Evolutionary conservation across 2,888 invertebrate genomes (phyloP).

Genomic region (Apodemia mormo): DNA sequence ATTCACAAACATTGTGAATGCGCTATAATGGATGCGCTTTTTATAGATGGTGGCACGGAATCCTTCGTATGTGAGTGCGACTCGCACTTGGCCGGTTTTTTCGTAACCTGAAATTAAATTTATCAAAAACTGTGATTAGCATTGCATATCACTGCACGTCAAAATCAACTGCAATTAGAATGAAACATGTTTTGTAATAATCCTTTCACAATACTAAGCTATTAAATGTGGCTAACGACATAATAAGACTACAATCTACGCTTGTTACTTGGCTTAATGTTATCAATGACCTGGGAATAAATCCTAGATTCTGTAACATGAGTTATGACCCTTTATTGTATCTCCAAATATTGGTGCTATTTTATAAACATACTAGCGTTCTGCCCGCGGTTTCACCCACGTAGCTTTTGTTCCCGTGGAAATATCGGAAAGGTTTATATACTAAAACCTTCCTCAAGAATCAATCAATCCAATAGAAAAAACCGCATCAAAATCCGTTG

Average conservation of each 20-base stretch:
- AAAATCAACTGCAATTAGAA: conserved; percentile 6
- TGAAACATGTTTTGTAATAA: neutral
- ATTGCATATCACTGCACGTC: conserved; percentile 2
- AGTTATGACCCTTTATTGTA: neutral
- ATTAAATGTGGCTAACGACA: conserved; percentile 7
- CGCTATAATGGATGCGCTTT: no score
- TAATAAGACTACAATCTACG: conserved; percentile 3
- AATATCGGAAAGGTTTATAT: no score
- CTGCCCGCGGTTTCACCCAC: no score
- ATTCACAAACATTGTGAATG: no score
- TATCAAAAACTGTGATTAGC: conserved; percentile 8
- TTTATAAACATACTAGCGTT: no score
- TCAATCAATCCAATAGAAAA: no score
- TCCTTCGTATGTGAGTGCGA: no score
- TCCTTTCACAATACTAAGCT: neutral
- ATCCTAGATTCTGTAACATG: neutral
- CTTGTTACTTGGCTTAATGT: neutral
- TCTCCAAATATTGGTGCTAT: no score
- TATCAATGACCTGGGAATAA: neutral
- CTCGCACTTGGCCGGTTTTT: neutral
- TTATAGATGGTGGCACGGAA: no score
- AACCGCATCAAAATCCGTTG: no score
- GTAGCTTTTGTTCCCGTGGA: no score
- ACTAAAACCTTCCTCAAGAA: no score
- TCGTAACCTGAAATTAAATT: neutral